These are phyloP conservation scores for Cydia fagiglandana DNA, from an alignment of 1,140 invertebrate genomes.

Conservation along the genomic window DNA sequence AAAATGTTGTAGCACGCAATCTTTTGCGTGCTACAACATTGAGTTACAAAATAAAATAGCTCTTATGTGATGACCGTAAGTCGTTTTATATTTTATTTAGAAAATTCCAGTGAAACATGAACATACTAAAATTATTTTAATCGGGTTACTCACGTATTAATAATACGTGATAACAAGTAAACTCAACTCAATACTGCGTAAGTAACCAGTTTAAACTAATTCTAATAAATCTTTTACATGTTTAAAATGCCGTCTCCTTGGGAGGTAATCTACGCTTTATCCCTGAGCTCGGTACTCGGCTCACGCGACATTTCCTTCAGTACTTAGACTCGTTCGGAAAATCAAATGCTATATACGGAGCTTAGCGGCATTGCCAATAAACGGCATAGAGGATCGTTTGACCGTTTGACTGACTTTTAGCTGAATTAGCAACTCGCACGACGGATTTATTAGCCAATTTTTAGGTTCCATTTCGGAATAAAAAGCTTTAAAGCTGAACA, in stretches of 20 bases:
- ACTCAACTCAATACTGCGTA: too few species aligned
- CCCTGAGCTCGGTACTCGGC: constrained; percentile 27
- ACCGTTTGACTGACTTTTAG: constrained; percentile 30
- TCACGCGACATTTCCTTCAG: constrained; percentile 65
- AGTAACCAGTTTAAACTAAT: too few species aligned
- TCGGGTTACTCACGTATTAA: too few species aligned
- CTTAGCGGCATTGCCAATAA: constrained; percentile 49
- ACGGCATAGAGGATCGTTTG: constrained; percentile 33
- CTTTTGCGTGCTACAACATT: too few species aligned
- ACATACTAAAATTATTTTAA: too few species aligned
- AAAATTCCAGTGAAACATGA: too few species aligned
- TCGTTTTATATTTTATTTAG: too few species aligned
- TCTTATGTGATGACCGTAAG: too few species aligned
- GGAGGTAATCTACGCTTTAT: neutral
- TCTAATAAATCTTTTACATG: neutral
- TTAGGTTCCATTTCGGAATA: neutral
- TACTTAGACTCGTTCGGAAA: constrained; percentile 51
- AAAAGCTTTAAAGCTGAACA: constrained; percentile 35
- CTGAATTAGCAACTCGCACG: constrained; percentile 35
- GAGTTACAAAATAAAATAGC: too few species aligned
- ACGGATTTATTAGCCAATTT: constrained; percentile 11
- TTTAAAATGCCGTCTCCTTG: neutral
- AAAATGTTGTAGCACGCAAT: too few species aligned
- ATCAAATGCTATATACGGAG: constrained; percentile 60
- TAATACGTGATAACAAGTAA: too few species aligned